Evolutionary conservation across 1,140 invertebrate species (phyloP).

Genomic region (Drosophila aff.): DNA sequence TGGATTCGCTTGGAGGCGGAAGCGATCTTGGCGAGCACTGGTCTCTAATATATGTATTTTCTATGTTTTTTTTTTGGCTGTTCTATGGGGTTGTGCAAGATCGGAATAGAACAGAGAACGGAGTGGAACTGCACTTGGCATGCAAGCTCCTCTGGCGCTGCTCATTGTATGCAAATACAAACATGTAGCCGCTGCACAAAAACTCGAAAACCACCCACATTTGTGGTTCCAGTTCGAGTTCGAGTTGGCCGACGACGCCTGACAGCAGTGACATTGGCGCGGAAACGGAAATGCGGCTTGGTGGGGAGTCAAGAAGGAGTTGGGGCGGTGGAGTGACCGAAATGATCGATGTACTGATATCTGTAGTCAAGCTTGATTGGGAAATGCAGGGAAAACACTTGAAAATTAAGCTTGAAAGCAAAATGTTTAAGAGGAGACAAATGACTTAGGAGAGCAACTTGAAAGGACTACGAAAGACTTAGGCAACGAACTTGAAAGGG

Average conservation of each 20-base stretch:
- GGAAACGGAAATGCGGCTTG: constrained; percentile 79
- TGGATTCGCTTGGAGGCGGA: constrained; percentile 54
- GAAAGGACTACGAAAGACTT: neutral
- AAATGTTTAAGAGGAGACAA: neutral
- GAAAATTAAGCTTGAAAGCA: neutral
- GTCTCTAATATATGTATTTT: constrained; percentile 20
- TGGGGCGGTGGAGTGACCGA: neutral
- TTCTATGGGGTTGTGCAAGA: constrained; percentile 68
- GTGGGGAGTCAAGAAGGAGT: neutral
- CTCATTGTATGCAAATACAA: constrained; percentile 75
- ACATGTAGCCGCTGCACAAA: constrained; percentile 57
- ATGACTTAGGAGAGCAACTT: constrained; percentile 48
- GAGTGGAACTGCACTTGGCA: constrained; percentile 31
- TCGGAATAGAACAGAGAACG: constrained; percentile 36
- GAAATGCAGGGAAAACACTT: constrained; percentile 1
- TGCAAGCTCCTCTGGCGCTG: constrained; percentile 54
- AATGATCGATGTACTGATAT: constrained; percentile 51
- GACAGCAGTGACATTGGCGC: constrained; percentile 76
- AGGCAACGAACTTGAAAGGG: neutral
- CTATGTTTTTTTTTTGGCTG: constrained; percentile 18
- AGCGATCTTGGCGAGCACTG: constrained; percentile 42
- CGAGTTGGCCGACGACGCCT: constrained; percentile 10
- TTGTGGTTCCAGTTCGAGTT: constrained; percentile 33
- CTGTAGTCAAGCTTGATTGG: constrained; percentile 33
- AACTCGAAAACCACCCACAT: constrained; percentile 58